phyloP scores from a whole-genome alignment of 2,888 invertebrate species.

The Esperia sulphurella region DNA sequence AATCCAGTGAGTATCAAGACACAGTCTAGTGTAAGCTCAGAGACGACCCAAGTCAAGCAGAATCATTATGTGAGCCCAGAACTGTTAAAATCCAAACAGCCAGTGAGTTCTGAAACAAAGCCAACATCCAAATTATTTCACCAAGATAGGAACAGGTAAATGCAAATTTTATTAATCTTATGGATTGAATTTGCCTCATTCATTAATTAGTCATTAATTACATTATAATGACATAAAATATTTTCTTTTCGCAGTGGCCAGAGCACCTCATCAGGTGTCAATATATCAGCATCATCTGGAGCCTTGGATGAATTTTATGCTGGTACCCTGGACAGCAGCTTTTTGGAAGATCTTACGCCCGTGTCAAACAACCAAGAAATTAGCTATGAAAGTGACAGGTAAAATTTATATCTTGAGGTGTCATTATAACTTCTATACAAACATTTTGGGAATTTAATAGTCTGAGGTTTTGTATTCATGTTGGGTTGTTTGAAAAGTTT shows the following conservation, averaged over 20 bases:
- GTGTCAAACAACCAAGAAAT: slow-evolving; percentile 38
- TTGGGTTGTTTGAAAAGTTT: too few relatives aligned
- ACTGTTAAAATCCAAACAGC: slow-evolving; percentile 42
- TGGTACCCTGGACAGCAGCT: slow-evolving; percentile 86
- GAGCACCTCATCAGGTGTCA: slow-evolving; percentile 44
- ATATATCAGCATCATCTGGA: slow-evolving; percentile 80
- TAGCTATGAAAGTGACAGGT: slow-evolving; percentile 60
- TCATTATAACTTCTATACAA: too few relatives aligned
- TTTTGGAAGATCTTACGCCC: slow-evolving; percentile 82
- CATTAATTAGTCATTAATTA: too few relatives aligned
- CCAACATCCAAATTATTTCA: slow-evolving; percentile 42
- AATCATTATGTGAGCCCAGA: slow-evolving; percentile 57
- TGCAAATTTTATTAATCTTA: too few relatives aligned
- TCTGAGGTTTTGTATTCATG: too few relatives aligned
- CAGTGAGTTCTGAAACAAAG: slow-evolving; percentile 56
- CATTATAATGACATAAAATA: too few relatives aligned
- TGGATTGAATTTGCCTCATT: too few relatives aligned
- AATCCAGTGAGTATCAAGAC: slow-evolving; percentile 39
- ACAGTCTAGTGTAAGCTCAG: slow-evolving; percentile 19
- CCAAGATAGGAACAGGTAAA: slow-evolving; percentile 47
- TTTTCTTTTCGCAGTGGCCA: slow-evolving; percentile 30
- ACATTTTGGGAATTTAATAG: too few relatives aligned
- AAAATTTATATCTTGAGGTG: background rate
- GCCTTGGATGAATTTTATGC: slow-evolving; percentile 78
- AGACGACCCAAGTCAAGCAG: slow-evolving; percentile 35